phyloP scores from a whole-genome alignment of 2,888 invertebrate genomes.

The Xanthorhoe designata region DNA sequence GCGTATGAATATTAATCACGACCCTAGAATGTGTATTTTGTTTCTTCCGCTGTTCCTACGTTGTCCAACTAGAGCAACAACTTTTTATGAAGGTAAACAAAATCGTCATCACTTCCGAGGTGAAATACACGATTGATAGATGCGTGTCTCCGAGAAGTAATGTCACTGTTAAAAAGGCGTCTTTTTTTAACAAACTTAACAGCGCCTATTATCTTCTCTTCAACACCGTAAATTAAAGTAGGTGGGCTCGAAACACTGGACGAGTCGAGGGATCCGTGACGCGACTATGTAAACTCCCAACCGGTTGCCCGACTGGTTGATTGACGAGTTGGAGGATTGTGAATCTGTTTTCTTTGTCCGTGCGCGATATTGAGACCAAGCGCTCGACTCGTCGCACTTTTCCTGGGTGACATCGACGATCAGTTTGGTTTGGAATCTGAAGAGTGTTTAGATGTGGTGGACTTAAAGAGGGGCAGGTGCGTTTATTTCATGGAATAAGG shows the following conservation, averaged over 20 bases:
- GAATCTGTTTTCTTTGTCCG: slow-evolving; percentile 82
- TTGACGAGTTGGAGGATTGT: slow-evolving; percentile 44
- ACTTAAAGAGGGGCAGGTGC: slow-evolving; percentile 62
- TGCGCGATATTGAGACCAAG: slow-evolving; percentile 56
- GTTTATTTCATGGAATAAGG: slow-evolving; percentile 59
- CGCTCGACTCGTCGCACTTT: slow-evolving; percentile 53
- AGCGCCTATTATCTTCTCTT: slow-evolving; percentile 78
- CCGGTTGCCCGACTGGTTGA: slow-evolving; percentile 50
- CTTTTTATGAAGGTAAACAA: slow-evolving; percentile 10
- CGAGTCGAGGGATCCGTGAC: slow-evolving; percentile 55
- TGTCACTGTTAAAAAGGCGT: slow-evolving; percentile 54
- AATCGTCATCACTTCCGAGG: slow-evolving; percentile 10
- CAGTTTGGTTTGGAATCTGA: slow-evolving; percentile 27
- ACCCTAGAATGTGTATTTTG: slow-evolving; percentile 27
- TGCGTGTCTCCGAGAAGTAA: slow-evolving; percentile 29
- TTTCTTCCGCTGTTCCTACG: slow-evolving; percentile 28
- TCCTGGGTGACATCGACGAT: slow-evolving; percentile 53
- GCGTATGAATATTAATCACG: slow-evolving; percentile 29
- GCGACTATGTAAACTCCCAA: slow-evolving; percentile 39
- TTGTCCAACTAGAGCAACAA: slow-evolving; percentile 12
- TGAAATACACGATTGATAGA: slow-evolving; percentile 25
- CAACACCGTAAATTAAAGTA: slow-evolving; percentile 81
- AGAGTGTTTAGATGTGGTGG: slow-evolving; percentile 46
- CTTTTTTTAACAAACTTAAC: slow-evolving; percentile 76
- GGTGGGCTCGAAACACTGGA: slow-evolving; percentile 63